Conservation (phyloP, 2,113 vertebrate genomes). For the Rhinoptilus africanus region DNA sequence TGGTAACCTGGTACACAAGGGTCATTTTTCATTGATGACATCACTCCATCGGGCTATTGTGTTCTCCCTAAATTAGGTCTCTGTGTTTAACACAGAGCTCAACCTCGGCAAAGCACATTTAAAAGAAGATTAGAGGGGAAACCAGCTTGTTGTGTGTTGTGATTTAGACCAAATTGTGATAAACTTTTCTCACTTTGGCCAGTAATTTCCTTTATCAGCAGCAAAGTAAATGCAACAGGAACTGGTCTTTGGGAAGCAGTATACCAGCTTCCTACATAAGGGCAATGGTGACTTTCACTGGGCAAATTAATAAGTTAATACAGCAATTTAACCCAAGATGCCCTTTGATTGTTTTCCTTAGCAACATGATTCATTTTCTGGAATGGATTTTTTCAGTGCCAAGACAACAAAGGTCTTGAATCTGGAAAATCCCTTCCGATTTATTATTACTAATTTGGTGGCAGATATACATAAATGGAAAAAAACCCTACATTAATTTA, state of each 20-base stretch:
- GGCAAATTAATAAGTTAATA: background rate
- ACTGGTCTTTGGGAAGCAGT: background rate
- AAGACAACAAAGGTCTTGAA: background rate
- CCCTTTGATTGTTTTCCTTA: background rate
- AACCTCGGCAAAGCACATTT: background rate
- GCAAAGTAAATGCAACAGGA: background rate
- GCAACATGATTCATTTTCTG: background rate
- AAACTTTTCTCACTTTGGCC: background rate
- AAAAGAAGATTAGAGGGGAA: conserved; percentile 16
- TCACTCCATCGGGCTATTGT: background rate
- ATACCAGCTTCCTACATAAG: background rate
- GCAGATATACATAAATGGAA: background rate
- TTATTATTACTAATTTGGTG: background rate
- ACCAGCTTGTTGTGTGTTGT: background rate
- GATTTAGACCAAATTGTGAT: background rate
- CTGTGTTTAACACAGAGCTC: background rate
- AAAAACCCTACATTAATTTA: background rate
- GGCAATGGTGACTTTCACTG: background rate
- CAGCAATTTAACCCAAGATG: background rate
- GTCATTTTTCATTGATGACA: conserved; percentile 18
- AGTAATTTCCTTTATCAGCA: background rate
- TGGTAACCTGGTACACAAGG: conserved; percentile 40
- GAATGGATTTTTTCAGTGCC: background rate
- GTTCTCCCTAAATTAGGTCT: background rate
- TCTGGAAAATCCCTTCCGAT: background rate